Percentiles rank a stretch among this genome's conserved stretches.
Evolutionary conservation across 2,888 invertebrate species (phyloP).

Genomic region (Papilio protenor): DNA sequence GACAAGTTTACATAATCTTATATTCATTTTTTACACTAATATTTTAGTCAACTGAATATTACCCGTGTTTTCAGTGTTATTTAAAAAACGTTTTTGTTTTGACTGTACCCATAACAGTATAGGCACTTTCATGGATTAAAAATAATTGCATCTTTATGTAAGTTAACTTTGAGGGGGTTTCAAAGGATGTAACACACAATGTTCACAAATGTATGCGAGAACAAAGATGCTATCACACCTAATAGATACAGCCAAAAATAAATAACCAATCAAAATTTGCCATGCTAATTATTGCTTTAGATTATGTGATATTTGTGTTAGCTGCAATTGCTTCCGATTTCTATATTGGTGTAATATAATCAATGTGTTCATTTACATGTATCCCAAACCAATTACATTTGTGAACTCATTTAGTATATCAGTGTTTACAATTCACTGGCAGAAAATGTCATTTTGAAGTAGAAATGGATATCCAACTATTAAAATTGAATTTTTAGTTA

Average conservation of each 20-base stretch:
- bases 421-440: not conserved
- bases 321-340: not conserved
- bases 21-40: too few species aligned
- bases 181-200: too few species aligned
- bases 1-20: too few species aligned
- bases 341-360: too few species aligned
- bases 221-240: not conserved
- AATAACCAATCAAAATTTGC: not conserved
- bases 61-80: too few species aligned
- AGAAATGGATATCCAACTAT: not conserved
- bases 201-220: not conserved
- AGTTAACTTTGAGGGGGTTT: too few species aligned
- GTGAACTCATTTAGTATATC: not conserved
- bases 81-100: too few species aligned
- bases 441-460: not conserved
- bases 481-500: not conserved
- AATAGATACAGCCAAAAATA: not conserved
- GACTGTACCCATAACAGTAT: too few species aligned
- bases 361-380: not conserved
- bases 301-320: not conserved
- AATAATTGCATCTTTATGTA: not conserved
- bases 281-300: not conserved
- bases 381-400: not conserved
- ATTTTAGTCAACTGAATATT: too few species aligned
- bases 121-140: not conserved